Percentiles rank a stretch among this genome's conserved stretches.
These are phyloP conservation scores for Biston betularia DNA, from an alignment of 2,888 invertebrate species.

Conservation along the genomic window DNA sequence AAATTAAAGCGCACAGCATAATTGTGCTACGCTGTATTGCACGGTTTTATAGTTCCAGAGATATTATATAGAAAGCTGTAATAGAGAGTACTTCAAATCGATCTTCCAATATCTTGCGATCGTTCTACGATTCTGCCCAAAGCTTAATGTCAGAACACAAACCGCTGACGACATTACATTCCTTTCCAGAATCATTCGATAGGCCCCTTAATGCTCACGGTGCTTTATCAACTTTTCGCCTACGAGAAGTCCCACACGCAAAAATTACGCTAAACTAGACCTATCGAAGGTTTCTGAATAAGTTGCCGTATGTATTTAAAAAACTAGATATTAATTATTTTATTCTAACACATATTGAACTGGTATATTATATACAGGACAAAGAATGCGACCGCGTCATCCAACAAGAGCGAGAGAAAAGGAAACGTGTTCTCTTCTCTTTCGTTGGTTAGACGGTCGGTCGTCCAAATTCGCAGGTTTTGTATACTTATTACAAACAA, in stretches of 20 bases:
- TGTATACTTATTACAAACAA: conserved; percentile 1
- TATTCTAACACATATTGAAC: conserved; percentile 7
- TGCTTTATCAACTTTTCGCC: neutral
- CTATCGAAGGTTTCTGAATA: conserved; percentile 4
- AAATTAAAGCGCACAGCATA: too few relatives aligned
- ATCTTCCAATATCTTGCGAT: neutral
- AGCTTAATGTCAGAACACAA: neutral
- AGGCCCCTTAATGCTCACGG: neutral
- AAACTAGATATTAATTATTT: conserved; percentile 13
- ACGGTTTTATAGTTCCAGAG: too few relatives aligned
- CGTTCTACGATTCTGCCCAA: neutral
- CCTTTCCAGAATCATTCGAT: neutral
- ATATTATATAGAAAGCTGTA: too few relatives aligned
- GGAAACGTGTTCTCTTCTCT: too few relatives aligned
- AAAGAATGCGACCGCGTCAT: too few relatives aligned
- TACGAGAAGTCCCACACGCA: neutral
- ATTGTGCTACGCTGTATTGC: too few relatives aligned
- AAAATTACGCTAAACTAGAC: neutral
- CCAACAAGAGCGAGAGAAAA: too few relatives aligned
- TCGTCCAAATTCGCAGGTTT: too few relatives aligned
- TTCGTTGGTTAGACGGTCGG: too few relatives aligned
- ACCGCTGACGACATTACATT: neutral
- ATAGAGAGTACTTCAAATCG: too few relatives aligned
- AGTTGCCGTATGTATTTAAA: neutral
- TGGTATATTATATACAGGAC: neutral